Evolutionary conservation across 2,797 vertebrate genomes (phyloP).

Genomic region (Danionella dracula): DNA sequence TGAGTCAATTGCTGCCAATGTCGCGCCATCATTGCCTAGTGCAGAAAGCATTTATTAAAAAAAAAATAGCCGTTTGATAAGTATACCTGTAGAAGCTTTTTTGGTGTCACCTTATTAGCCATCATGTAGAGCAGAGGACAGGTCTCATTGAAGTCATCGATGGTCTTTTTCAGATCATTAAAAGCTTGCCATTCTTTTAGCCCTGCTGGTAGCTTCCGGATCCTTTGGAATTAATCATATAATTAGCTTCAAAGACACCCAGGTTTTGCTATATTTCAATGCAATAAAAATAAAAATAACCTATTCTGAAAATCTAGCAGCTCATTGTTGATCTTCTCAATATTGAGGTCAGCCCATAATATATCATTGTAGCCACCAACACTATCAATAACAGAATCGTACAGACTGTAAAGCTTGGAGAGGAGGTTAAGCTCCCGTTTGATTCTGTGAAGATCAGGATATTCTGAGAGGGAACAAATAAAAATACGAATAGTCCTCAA

Average conservation of each 20-base stretch:
- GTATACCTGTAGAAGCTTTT: too few species aligned
- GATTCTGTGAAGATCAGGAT: conserved; percentile 87
- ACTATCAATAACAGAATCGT: conserved; percentile 85
- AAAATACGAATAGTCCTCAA: too few species aligned
- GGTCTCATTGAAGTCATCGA: conserved; percentile 91
- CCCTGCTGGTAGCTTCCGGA: conserved; percentile 83
- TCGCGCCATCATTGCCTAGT: conserved; percentile 81
- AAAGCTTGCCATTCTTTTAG: conserved; percentile 93
- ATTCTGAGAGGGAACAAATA: too few species aligned
- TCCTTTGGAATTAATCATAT: conserved; percentile 40
- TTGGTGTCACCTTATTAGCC: conserved; percentile 82
- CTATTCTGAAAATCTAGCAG: conserved; percentile 83
- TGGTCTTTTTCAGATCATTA: conserved; percentile 83
- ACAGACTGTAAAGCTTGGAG: conserved; percentile 90
- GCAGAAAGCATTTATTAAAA: too few species aligned
- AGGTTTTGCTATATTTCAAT: too few species aligned
- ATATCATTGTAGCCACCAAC: conserved; percentile 86
- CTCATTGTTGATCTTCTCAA: conserved; percentile 86
- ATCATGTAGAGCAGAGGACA: conserved; percentile 88
- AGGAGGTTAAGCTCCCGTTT: conserved; percentile 85
- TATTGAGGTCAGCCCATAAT: conserved; percentile 88
- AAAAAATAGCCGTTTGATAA: too few species aligned
- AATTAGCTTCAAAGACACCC: too few species aligned
- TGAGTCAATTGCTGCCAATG: conserved; percentile 87
- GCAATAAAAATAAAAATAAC: too few species aligned